Base-by-base conservation (phyloP, 2,888 invertebrate genomes). In the Ichneumon xanthorius region DNA sequence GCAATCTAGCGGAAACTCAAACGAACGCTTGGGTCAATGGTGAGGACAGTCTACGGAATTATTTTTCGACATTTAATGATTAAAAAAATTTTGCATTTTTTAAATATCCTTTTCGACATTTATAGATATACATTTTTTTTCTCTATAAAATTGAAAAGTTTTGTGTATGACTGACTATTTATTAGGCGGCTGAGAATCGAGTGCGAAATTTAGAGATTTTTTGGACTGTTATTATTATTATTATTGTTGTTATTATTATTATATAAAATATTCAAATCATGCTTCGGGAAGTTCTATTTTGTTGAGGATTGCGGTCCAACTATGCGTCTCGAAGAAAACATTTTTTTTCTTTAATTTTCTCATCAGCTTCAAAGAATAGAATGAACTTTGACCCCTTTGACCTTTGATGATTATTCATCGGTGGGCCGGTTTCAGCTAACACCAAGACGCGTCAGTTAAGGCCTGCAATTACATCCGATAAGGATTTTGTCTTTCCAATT, bases 1-100 rank as follows among this genome's bases (percentile, higher is more conserved):
- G 89, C 87, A 96, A 95, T 92, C 96, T 97, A 95, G 96, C 97
- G 87, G 96, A 97, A 90, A 96, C 97, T 78, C 97, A 97, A 95
- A 97, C 97, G 61, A 97, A 97, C 94, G 96, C 97, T 92, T 98
- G 97, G 97, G 97, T 97, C 95, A 97, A 97, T 94, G 97, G 97
- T 97, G 95, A 96, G 96, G 16, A 63, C 33, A 6, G 30, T 30
- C 30, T 33, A 14, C 63, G n/a, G 16, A 30, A 30, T 61, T n/a
- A n/a, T 30, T 33, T 61, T 67, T 37, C 53, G 3, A 2, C 22
- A 2, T 40, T 55, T 16, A 16, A 14, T 4, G 9, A 65, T 19
- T 0, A 50, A 67, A 22, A 45, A 48, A 9, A 26, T 26, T 0
- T 26, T 19, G 16, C 2, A 68, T 63, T 63, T 63, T 63, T 30